These are phyloP conservation scores for Perccottus glenii DNA, from an alignment of 2,113 vertebrate species.

Conservation along the genomic window DNA sequence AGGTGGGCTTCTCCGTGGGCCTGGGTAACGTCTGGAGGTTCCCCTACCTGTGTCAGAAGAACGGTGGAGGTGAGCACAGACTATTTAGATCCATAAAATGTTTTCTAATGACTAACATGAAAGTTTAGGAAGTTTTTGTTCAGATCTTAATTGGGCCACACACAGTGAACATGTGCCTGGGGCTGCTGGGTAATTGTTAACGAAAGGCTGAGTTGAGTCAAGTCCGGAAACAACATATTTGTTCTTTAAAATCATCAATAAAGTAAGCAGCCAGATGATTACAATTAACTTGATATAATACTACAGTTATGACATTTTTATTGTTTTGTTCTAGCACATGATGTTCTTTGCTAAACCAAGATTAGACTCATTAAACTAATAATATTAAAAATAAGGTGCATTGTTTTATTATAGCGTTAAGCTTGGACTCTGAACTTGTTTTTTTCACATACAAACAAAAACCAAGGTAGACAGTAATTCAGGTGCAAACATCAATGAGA, in stretches of 20 bases:
- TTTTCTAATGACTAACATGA: background rate
- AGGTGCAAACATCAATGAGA: too few relatives aligned
- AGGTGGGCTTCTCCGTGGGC: constrained; percentile 97
- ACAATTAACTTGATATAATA: constrained; percentile 15
- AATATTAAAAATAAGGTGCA: too few relatives aligned
- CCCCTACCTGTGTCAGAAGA: constrained; percentile 98
- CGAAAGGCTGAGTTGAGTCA: constrained; percentile 20
- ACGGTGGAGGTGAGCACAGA: constrained; percentile 90
- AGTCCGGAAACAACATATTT: constrained; percentile 13
- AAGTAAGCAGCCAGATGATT: constrained; percentile 29
- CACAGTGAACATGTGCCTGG: constrained; percentile 9
- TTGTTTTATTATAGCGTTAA: too few relatives aligned
- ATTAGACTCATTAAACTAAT: too few relatives aligned
- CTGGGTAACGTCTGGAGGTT: constrained; percentile 98
- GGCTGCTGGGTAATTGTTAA: constrained; percentile 26
- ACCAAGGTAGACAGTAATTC: too few relatives aligned
- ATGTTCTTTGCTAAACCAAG: background rate
- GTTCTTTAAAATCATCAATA: constrained; percentile 28
- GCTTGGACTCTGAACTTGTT: too few relatives aligned
- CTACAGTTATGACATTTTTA: background rate
- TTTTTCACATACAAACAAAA: too few relatives aligned
- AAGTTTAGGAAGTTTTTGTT: background rate
- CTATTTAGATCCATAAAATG: background rate
- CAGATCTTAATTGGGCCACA: constrained; percentile 17
- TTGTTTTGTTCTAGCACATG: background rate